A percentile compares a stretch with the other conserved stretches of the same genome.
These are phyloP conservation scores for Ophiodon elongatus DNA, from an alignment of 2,113 vertebrate genomes.

Conservation along the genomic window DNA sequence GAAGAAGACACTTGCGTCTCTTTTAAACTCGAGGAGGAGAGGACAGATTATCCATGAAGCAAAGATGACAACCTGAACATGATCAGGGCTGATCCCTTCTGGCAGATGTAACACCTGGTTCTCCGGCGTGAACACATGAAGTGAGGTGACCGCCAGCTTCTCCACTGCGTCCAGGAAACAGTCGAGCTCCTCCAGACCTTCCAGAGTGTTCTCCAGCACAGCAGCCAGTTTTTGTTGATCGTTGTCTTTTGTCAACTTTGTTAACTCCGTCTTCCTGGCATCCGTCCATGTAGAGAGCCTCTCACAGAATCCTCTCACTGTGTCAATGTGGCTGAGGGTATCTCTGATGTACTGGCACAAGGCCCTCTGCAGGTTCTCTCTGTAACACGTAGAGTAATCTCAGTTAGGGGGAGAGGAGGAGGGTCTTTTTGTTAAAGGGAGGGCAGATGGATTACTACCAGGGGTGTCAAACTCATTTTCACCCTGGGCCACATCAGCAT, in stretches of 20 bases:
- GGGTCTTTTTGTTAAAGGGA: too few species aligned
- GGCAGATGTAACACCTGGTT: conserved; percentile 56
- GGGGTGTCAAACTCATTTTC: too few species aligned
- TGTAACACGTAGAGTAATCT: conserved; percentile 11
- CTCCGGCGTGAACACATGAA: conserved; percentile 68
- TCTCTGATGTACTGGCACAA: conserved; percentile 49
- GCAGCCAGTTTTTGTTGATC: conserved; percentile 30
- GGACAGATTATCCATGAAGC: conserved; percentile 60
- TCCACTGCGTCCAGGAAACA: conserved; percentile 80
- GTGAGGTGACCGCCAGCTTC: conserved; percentile 80
- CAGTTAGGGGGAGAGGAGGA: too few species aligned
- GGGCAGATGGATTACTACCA: too few species aligned
- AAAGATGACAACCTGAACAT: conserved; percentile 54
- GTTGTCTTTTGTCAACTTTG: not conserved
- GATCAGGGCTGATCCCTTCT: conserved; percentile 11
- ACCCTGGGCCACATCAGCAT: too few species aligned
- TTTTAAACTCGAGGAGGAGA: conserved; percentile 76
- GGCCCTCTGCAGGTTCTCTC: conserved; percentile 37
- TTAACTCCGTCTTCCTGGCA: not conserved
- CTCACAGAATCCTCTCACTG: conserved; percentile 55
- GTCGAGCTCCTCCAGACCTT: conserved; percentile 71
- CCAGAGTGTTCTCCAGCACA: conserved; percentile 65
- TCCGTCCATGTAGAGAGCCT: conserved; percentile 41
- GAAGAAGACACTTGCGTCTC: conserved; percentile 71
- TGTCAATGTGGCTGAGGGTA: conserved; percentile 48